Evolutionary conservation across 2,888 invertebrate genomes (phyloP).

Genomic region (Mesorhabditis spiculigera): DNA sequence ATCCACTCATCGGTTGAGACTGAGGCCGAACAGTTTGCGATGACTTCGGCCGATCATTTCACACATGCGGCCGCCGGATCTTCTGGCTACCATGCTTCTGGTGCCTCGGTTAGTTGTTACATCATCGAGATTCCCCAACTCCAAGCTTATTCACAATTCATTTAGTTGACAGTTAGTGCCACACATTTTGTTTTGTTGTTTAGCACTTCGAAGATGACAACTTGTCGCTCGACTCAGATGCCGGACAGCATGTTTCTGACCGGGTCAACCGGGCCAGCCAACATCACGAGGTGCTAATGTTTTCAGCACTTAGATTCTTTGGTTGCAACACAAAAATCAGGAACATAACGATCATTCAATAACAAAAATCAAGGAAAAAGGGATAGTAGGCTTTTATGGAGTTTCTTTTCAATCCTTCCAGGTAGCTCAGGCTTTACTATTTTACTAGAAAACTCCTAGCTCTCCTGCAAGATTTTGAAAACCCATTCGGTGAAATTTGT

Average conservation of each 20-base stretch:
- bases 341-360: background rate
- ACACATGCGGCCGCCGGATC: constrained; percentile 27
- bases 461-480: too few relatives aligned
- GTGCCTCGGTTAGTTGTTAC: constrained; percentile 12
- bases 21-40: constrained; percentile 40
- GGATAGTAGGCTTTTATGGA: too few relatives aligned
- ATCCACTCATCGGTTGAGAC: constrained; percentile 21
- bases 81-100: constrained; percentile 20
- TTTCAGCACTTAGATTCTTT: background rate
- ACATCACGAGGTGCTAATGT: background rate
- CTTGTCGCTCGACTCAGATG: constrained; percentile 27
- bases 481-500: too few relatives aligned
- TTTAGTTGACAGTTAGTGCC: background rate
- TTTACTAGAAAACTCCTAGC: too few relatives aligned
- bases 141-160: background rate
- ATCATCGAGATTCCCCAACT: background rate
- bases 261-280: constrained; percentile 25
- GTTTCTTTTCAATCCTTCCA: too few relatives aligned
- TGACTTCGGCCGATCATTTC: constrained; percentile 40
- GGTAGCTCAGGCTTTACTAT: too few relatives aligned
- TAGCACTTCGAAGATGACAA: constrained; percentile 13
- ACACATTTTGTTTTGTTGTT: constrained; percentile 3
- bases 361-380: too few relatives aligned
- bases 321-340: background rate
- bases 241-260: constrained; percentile 33